Evolutionary conservation across 2,797 vertebrate genomes (phyloP).

Genomic region (Austrolebias charrua): DNA sequence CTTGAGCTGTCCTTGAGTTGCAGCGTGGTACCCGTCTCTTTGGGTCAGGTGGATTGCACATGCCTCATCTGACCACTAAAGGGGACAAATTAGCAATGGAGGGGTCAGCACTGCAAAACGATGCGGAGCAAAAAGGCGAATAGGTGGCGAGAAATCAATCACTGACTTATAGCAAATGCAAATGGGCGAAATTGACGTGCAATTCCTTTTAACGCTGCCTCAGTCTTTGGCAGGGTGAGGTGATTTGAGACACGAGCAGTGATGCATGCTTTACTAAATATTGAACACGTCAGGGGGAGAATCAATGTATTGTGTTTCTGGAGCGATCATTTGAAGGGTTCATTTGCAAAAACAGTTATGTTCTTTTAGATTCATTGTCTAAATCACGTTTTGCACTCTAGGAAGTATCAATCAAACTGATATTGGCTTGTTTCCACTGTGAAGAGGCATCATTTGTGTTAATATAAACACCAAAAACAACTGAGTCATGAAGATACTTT

Average conservation of each 20-base stretch:
- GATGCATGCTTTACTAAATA: constrained; percentile 32
- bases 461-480: constrained; percentile 35
- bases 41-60: constrained; percentile 95
- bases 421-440: neutral
- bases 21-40: constrained; percentile 92
- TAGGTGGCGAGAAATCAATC: constrained; percentile 58
- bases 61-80: constrained; percentile 94
- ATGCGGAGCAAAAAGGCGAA: constrained; percentile 12
- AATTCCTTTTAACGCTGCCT: constrained; percentile 35
- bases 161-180: constrained; percentile 56
- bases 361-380: neutral
- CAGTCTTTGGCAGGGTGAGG: constrained; percentile 24
- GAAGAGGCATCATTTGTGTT: constrained; percentile 3
- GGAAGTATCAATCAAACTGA: neutral
- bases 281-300: constrained; percentile 12
- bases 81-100: constrained; percentile 24
- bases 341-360: neutral
- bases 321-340: constrained; percentile 8
- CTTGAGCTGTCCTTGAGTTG: constrained; percentile 94
- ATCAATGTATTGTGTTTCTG: constrained; percentile 9
- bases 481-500: constrained; percentile 33
- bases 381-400: neutral
- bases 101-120: constrained; percentile 42
- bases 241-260: constrained; percentile 20
- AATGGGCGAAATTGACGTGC: constrained; percentile 46